Evolutionary conservation across 2,797 vertebrate species (phyloP).

Genomic region (Rallus crepitans): DNA sequence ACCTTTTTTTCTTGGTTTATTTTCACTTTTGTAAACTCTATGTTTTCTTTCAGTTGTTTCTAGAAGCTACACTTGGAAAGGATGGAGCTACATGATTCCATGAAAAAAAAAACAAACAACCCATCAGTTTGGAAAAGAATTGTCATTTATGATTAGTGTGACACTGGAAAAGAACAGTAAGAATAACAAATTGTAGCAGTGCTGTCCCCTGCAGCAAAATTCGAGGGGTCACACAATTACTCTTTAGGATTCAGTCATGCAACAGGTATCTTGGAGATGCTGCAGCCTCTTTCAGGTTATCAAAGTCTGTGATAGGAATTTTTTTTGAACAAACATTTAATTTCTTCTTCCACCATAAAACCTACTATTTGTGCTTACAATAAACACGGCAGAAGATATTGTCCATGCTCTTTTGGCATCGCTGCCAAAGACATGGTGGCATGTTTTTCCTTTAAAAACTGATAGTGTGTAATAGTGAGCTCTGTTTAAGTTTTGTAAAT

Average conservation of each 20-base stretch:
- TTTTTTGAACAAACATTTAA: background rate
- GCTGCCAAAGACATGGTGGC: background rate
- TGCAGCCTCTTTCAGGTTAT: background rate
- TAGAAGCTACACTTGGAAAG: background rate
- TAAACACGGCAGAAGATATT: background rate
- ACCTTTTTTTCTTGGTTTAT: background rate
- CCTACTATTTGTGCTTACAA: background rate
- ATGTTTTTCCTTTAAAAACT: background rate
- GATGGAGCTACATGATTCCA: rapidly evolving
- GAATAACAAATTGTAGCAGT: background rate
- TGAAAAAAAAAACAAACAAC: background rate
- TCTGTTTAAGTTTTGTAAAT: background rate
- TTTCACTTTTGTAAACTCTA: background rate
- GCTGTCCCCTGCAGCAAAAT: background rate
- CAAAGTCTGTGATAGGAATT: background rate
- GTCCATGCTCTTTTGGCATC: background rate
- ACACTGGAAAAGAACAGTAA: background rate
- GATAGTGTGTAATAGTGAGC: rapidly evolving
- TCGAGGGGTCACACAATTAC: background rate
- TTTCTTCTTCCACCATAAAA: background rate
- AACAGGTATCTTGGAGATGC: background rate
- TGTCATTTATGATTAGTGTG: background rate
- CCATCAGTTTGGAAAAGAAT: background rate
- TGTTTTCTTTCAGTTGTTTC: background rate
- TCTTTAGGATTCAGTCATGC: background rate